Conservation (phyloP, 2,113 vertebrate genomes). For the Alexandromys fortis region DNA sequence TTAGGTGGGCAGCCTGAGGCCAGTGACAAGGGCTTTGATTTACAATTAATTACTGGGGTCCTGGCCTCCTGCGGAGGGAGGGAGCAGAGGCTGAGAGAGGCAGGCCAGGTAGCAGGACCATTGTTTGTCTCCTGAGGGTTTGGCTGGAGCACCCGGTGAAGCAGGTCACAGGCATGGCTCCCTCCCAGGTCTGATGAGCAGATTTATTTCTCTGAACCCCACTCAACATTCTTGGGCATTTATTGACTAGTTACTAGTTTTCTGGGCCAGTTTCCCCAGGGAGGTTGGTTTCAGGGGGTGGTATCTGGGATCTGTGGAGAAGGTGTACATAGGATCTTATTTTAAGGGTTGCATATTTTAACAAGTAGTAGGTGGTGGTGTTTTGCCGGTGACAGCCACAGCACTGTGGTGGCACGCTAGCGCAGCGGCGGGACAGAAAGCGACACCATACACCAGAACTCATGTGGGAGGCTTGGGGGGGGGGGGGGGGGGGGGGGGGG, state of each 20-base stretch:
- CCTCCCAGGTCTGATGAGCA: neutral
- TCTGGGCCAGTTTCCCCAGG: neutral
- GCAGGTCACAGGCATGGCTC: neutral
- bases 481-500: fast-evolving
- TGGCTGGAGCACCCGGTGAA: neutral
- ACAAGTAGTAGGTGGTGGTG: neutral
- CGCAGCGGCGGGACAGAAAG: no score
- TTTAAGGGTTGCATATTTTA: conserved; percentile 10
- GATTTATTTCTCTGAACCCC: neutral
- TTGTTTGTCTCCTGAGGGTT: neutral
- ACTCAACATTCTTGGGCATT: neutral
- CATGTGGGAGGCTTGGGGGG: no score
- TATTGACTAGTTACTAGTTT: neutral
- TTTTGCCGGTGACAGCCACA: no score
- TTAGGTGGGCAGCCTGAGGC: neutral
- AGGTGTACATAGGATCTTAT: neutral
- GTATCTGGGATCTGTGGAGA: no score
- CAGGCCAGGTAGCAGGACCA: neutral
- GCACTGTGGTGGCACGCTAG: no score
- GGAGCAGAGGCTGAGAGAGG: neutral
- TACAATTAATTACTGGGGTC: neutral
- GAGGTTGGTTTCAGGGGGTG: neutral
- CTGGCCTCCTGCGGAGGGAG: neutral
- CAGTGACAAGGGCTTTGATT: neutral
- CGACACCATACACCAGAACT: no score